Percentiles rank a stretch among this genome's conserved stretches.
These are phyloP conservation scores for Globodera rostochiensis DNA, from an alignment of 1,140 invertebrate genomes.

Conservation along the genomic window DNA sequence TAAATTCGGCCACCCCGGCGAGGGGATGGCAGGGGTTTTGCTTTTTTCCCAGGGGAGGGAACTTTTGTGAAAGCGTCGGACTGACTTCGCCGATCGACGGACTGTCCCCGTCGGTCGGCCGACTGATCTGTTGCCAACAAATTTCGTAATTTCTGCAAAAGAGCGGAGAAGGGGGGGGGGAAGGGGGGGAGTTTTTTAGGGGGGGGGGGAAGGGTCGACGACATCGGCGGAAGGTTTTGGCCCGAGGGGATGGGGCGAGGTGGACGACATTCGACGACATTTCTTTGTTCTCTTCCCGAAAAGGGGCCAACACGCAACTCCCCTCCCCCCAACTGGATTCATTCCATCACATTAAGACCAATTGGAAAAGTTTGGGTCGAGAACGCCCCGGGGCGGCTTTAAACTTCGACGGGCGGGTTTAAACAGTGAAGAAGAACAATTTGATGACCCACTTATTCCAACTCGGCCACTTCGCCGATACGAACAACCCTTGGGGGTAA, in stretches of 20 bases:
- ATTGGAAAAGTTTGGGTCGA: background rate
- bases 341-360: background rate
- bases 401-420: background rate
- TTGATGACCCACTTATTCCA: background rate
- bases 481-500: background rate
- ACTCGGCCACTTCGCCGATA: background rate
- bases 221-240: no score
- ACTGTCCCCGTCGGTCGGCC: background rate
- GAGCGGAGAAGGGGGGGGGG: background rate
- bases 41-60: no score
- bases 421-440: background rate
- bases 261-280: background rate
- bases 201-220: no score
- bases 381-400: background rate
- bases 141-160: background rate
- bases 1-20: background rate
- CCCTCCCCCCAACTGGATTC: background rate
- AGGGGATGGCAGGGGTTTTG: background rate
- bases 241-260: no score
- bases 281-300: background rate
- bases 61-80: background rate
- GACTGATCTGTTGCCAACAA: background rate
- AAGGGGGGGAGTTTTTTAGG: background rate
- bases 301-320: background rate
- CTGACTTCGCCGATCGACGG: background rate